phyloP scores from a whole-genome alignment of 2,113 vertebrate species.

The Mirza zaza region DNA sequence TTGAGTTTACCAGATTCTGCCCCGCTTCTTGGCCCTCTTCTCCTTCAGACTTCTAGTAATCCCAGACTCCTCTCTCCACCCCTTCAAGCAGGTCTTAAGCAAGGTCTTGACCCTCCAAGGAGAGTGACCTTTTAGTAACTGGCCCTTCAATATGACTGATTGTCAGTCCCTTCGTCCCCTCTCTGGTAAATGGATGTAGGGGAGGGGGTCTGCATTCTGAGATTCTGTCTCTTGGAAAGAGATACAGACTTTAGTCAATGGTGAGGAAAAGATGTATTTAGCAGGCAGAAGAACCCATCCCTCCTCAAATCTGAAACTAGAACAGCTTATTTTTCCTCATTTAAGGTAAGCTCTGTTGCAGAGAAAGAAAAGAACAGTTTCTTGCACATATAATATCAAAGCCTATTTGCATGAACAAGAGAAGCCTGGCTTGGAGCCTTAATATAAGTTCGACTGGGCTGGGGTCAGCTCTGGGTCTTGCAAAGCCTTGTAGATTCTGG shows the following conservation, averaged over 20 bases:
- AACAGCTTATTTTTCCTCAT: not conserved
- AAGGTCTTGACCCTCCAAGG: not conserved
- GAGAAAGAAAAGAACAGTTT: not conserved
- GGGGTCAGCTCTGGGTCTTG: slow-evolving; percentile 25
- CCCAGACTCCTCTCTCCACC: too few relatives aligned
- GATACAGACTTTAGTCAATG: not conserved
- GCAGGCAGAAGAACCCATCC: not conserved
- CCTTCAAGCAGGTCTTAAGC: not conserved
- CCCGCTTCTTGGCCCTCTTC: not conserved
- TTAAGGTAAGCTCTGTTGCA: not conserved
- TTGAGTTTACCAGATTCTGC: not conserved
- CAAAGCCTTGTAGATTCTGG: slow-evolving; percentile 30
- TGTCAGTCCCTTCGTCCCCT: not conserved
- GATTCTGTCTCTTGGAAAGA: not conserved
- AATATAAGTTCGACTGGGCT: not conserved
- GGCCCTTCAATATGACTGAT: not conserved
- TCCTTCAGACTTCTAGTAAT: not conserved
- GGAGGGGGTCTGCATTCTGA: not conserved
- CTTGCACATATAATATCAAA: not conserved
- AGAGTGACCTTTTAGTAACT: not conserved
- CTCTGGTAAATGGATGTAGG: not conserved
- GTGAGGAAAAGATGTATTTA: not conserved
- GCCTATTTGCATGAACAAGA: not conserved
- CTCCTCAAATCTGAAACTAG: not conserved
- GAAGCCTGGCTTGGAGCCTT: not conserved